Percentiles rank a stretch among this genome's conserved stretches.
Evolutionary conservation across 2,797 vertebrate species (phyloP).

Genomic region (Rhinichthys osculus): DNA sequence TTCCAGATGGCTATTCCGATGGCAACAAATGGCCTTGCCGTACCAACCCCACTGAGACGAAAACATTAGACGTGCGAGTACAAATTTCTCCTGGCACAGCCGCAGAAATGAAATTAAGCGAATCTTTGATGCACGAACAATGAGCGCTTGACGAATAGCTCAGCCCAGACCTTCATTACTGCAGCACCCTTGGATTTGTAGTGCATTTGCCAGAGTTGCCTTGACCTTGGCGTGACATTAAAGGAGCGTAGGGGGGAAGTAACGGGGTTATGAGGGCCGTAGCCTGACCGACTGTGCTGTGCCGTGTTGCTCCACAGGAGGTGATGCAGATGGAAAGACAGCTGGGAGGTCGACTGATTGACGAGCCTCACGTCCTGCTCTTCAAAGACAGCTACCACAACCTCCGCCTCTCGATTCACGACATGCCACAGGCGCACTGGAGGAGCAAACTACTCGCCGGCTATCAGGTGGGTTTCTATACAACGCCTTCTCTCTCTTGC

Average conservation of each 20-base stretch:
- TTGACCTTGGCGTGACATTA: conserved; percentile 77
- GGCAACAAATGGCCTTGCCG: conserved; percentile 74
- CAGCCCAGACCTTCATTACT: conserved; percentile 71
- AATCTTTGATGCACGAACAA: conserved; percentile 76
- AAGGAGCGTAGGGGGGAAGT: conserved; percentile 56
- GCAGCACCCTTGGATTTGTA: not conserved
- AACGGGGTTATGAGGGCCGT: conserved; percentile 32
- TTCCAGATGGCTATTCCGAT: conserved; percentile 81
- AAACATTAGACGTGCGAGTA: conserved; percentile 79
- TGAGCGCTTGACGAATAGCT: conserved; percentile 77
- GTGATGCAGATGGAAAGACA: conserved; percentile 98
- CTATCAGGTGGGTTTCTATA: conserved; percentile 85
- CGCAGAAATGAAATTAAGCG: conserved; percentile 79
- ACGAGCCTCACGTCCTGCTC: conserved; percentile 92
- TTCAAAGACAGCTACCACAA: conserved; percentile 99
- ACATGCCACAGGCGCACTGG: conserved; percentile 97
- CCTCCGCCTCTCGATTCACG: conserved; percentile 96
- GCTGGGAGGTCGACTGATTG: conserved; percentile 96
- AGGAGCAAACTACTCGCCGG: conserved; percentile 97
- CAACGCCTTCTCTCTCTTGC: not conserved
- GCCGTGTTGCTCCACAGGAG: conserved; percentile 80
- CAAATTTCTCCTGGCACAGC: conserved; percentile 80
- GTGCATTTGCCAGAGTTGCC: conserved; percentile 35
- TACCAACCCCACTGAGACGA: conserved; percentile 74
- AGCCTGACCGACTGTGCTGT: conserved; percentile 30